Base-by-base conservation (phyloP, 2,113 vertebrate species). In the Rhinichthys klamathensis region DNA sequence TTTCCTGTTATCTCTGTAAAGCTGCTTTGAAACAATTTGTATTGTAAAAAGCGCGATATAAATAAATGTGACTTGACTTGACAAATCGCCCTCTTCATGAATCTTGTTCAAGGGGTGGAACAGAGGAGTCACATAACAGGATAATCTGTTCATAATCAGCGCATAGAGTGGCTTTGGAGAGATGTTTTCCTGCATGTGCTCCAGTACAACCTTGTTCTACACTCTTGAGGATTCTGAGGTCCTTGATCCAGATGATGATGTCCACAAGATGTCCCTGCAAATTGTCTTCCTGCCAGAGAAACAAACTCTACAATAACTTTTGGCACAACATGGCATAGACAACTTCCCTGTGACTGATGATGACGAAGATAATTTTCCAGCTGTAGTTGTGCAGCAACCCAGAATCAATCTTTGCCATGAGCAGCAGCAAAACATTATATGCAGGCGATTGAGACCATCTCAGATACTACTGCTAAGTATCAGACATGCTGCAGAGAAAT, bases 111-210 rank as follows among this genome's bases (percentile, higher is more conserved):
- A 16, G 86, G 82, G 5, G n/a, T 83, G 70, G 65, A 75, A 41
- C 46, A 6, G 23, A 16, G 65, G 13, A 81, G 83, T 60, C 72
- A 65, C 77, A 70, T 88, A n/a, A 87, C 83, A 16, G 83, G 87
- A 41, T 32, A 63, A 77, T 82, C 84, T 27, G 83, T 87, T 27
- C 85, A 30, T 2, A 30, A 30, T 30, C 30, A 30, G 30, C 30
- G 30, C 30, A 30, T 30, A 30, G 30, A 30, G 30, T 2, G 30
- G 30, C 30, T 30, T 30, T 30, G 78, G 83, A 61, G 77, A 10
- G 77, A 87, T 84, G 83, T 81, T 38, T 85, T 84, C 60, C 69
- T 80, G 23, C 86, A 85, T 41, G 77, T 85, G 38, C 23, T 85
- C 13, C 86, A 85, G 30, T 41, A 32, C 44, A 38, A 18, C 32